These are phyloP conservation scores for Alectura lathami DNA, from an alignment of 2,113 vertebrate species.

Conservation along the genomic window DNA sequence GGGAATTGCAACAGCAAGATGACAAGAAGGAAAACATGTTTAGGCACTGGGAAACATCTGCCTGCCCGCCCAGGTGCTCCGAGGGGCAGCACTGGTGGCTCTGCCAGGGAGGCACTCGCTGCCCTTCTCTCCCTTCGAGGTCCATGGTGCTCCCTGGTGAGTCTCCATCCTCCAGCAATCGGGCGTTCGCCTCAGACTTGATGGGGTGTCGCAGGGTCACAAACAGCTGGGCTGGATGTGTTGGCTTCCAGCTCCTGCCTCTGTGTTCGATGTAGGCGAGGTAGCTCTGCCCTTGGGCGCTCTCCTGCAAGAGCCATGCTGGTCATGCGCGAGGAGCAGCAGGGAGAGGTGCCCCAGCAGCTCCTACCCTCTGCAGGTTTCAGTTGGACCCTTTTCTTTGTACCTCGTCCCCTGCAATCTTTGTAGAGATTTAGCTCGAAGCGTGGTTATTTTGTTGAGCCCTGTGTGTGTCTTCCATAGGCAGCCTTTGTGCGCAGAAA, in stretches of 20 bases:
- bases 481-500: not conserved
- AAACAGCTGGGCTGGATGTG: not conserved
- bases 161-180: not conserved
- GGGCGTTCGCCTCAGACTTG: accelerated
- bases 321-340: accelerated
- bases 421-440: not conserved
- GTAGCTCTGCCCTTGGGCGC: not conserved
- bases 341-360: not conserved
- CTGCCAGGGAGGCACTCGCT: not conserved
- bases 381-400: not conserved
- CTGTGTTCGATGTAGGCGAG: accelerated
- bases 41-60: not conserved
- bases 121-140: not conserved
- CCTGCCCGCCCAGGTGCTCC: not conserved
- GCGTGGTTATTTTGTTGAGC: not conserved
- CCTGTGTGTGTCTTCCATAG: not conserved
- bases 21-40: not conserved
- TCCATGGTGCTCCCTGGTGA: not conserved
- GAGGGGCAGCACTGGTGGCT: not conserved
- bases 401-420: not conserved
- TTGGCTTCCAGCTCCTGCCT: not conserved
- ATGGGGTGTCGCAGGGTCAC: accelerated
- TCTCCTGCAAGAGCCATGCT: not conserved
- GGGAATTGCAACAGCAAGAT: constrained; percentile 14
- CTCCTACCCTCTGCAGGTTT: not conserved